Conservation (phyloP, 2,113 vertebrate genomes). For the Catagonus wagneri region DNA sequence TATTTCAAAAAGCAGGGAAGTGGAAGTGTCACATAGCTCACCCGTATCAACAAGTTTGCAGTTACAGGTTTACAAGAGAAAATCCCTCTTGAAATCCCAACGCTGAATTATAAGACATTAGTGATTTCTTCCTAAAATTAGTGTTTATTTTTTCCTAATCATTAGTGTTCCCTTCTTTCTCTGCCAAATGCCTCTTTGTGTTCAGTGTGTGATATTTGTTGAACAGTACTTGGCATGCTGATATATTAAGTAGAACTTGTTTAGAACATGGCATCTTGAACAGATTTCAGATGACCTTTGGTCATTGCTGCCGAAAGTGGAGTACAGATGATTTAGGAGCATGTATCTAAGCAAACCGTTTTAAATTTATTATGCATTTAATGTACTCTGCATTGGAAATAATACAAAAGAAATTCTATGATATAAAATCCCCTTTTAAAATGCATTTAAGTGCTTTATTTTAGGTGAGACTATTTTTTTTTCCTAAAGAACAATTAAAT, state of each 20-base stretch:
- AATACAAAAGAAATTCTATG: not conserved
- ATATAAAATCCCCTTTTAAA: constrained; percentile 55
- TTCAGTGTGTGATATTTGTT: not conserved
- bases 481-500: not conserved
- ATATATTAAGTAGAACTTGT: not conserved
- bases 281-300: not conserved
- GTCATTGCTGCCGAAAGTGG: not conserved
- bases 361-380: not conserved
- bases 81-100: constrained; percentile 3
- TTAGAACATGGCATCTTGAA: not conserved
- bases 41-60: constrained; percentile 21
- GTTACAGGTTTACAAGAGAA: not conserved
- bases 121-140: constrained; percentile 37
- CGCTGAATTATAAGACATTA: not conserved
- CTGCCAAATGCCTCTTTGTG: not conserved
- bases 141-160: not conserved
- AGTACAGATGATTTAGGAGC: not conserved
- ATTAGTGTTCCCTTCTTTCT: not conserved
- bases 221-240: not conserved
- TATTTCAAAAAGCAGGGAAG: constrained; percentile 55
- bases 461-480: not conserved
- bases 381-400: not conserved
- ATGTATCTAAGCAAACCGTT: not conserved
- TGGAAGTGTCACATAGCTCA: not conserved
- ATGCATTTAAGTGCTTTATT: not conserved